These are phyloP conservation scores for Yponomeuta malinellus DNA, from an alignment of 2,888 invertebrate genomes.

Conservation along the genomic window DNA sequence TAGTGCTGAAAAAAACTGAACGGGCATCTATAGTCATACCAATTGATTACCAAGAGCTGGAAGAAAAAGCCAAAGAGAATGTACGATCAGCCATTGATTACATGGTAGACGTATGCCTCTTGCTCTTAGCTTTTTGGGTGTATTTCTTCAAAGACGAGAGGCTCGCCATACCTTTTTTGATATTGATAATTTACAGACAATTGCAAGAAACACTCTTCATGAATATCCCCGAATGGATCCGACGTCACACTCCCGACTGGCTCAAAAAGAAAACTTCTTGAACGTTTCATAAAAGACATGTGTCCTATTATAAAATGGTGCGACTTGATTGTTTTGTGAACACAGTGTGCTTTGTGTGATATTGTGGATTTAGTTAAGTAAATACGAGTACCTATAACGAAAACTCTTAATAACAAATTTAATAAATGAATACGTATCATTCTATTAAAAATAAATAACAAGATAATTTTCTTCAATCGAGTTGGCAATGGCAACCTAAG, in stretches of 20 bases:
- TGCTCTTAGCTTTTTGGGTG: constrained; percentile 86
- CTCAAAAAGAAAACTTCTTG: constrained; percentile 66
- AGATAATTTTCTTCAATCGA: constrained; percentile 38
- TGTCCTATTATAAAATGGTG: constrained; percentile 34
- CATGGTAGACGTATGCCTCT: constrained; percentile 83
- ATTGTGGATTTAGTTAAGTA: constrained; percentile 24
- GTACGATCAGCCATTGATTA: constrained; percentile 83
- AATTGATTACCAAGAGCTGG: constrained; percentile 72
- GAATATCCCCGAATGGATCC: constrained; percentile 76
- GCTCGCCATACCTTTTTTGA: constrained; percentile 85
- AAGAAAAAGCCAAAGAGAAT: constrained; percentile 79
- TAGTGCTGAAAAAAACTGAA: constrained; percentile 57
- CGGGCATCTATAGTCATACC: constrained; percentile 66
- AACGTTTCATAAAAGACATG: constrained; percentile 56
- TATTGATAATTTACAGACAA: constrained; percentile 85
- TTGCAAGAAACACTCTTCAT: constrained; percentile 79
- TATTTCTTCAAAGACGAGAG: constrained; percentile 88
- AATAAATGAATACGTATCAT: neutral
- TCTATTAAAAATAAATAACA: constrained; percentile 23
- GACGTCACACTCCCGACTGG: constrained; percentile 54
- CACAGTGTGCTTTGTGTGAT: constrained; percentile 56
- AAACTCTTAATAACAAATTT: neutral
- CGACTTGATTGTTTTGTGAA: constrained; percentile 54
- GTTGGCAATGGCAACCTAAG: constrained; percentile 48
- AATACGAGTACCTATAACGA: neutral